Conservation (phyloP, 2,888 invertebrate species). For the Tineola bisselliella region DNA sequence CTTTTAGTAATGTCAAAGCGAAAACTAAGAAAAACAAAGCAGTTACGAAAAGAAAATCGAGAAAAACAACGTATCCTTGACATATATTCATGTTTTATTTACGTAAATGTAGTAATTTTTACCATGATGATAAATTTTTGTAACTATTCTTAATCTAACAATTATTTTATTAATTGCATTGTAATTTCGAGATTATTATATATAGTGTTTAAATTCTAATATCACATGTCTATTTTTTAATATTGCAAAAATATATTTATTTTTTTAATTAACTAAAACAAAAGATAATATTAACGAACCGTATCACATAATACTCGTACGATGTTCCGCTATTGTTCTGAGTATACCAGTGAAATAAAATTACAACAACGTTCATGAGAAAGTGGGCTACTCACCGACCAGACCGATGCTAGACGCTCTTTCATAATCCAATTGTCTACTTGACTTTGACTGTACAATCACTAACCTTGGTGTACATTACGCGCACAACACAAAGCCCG, state of each 20-base stretch:
- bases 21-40: not conserved
- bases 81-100: not conserved
- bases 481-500: not conserved
- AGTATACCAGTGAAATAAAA: not conserved
- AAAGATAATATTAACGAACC: not conserved
- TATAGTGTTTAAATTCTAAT: too few species aligned
- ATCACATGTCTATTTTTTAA: too few species aligned
- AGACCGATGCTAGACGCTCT: constrained; percentile 51
- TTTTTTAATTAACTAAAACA: not conserved
- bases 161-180: too few species aligned
- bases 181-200: too few species aligned
- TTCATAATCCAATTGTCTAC: constrained; percentile 12
- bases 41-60: not conserved
- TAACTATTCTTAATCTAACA: too few species aligned
- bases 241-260: too few species aligned
- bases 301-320: not conserved
- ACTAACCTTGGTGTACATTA: not conserved
- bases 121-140: too few species aligned
- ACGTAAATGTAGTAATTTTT: too few species aligned
- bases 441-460: not conserved
- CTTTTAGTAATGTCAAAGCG: not conserved
- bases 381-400: constrained; percentile 55
- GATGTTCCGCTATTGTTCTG: not conserved
- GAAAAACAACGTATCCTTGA: constrained; percentile 4
- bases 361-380: constrained; percentile 28